A percentile compares a stretch with the other conserved stretches of the same genome.
Evolutionary conservation across 2,113 vertebrate species (phyloP).

Genomic region (Formicarius rufipectus): DNA sequence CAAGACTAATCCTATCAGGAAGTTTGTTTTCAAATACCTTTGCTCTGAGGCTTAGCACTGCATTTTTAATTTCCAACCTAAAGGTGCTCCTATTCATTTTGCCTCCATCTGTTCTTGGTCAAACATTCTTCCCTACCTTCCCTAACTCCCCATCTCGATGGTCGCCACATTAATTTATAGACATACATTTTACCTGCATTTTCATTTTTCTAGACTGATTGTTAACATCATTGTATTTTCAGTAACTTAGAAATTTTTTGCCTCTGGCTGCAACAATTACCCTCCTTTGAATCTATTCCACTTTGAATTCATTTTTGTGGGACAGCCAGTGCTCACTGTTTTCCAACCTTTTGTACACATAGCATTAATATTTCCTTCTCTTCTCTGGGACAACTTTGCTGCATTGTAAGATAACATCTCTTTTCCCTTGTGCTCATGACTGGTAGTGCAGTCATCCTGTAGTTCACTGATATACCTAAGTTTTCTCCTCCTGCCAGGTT

Average conservation of each 20-base stretch:
- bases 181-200: not conserved
- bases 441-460: not conserved
- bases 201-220: not conserved
- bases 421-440: not conserved
- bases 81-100: not conserved
- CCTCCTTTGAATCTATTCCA: not conserved
- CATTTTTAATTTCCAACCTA: not conserved
- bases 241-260: not conserved
- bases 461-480: not conserved
- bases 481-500: not conserved
- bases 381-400: not conserved
- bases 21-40: slow-evolving; percentile 9
- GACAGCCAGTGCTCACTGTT: not conserved
- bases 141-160: not conserved
- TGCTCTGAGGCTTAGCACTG: not conserved
- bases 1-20: not conserved
- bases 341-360: not conserved
- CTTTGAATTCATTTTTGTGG: not conserved
- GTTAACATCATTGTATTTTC: not conserved
- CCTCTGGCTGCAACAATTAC: not conserved
- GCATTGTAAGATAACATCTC: not conserved
- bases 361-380: not conserved
- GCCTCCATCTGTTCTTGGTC: not conserved
- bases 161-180: not conserved
- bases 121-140: not conserved